Base-by-base conservation (phyloP, 2,797 vertebrate species). In the Vireo griseus region DNA sequence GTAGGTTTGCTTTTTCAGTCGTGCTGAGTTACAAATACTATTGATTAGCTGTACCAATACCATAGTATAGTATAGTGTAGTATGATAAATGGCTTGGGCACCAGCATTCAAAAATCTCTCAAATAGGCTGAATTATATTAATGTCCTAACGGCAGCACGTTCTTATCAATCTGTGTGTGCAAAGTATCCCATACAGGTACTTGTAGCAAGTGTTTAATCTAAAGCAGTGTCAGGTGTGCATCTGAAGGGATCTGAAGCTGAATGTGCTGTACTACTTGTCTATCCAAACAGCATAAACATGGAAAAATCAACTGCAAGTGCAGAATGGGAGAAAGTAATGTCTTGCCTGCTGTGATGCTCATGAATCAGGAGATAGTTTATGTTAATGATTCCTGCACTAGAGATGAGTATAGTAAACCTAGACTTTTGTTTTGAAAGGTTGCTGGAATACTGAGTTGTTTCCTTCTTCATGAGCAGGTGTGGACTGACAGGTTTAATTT, bases 291-390 rank as follows among this genome's bases (percentile, higher is more conserved):
- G 42, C 37, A 13, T 37, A 54, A 73, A 65, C 24, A 5, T 50
- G 47, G 58, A 48, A 83, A 86, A 93, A 71, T 42, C 77, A 93
- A 22, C 61, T 54, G 28, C 40, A 52, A 65, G 58, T 77, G 48
- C 67, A 47, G 51, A 61, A 24, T 7, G 39, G 57, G 35, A 52
- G 42, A 90, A 72, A 37, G 40, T 29, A 73, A 67, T 66, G 48
- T 69, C 54, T 66, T 73, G 14, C 74, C 94, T 93, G 75, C 75
- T 94, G 77, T 77, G 84, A 57, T 92, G 57, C 25, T 95, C 47
- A 47, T 89, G 75, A 95, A 85, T 93, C n/a, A 31, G 59, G 52
- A 79, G 71, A 74, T 42, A 71, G 77, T 76, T 92, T 90, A 59
- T 54, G 71, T 86, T 94, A 93, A 76, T 82, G 77, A 54, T 33